Evolutionary conservation across 2,797 vertebrate genomes (phyloP).

Genomic region (Garrulus glandarius): DNA sequence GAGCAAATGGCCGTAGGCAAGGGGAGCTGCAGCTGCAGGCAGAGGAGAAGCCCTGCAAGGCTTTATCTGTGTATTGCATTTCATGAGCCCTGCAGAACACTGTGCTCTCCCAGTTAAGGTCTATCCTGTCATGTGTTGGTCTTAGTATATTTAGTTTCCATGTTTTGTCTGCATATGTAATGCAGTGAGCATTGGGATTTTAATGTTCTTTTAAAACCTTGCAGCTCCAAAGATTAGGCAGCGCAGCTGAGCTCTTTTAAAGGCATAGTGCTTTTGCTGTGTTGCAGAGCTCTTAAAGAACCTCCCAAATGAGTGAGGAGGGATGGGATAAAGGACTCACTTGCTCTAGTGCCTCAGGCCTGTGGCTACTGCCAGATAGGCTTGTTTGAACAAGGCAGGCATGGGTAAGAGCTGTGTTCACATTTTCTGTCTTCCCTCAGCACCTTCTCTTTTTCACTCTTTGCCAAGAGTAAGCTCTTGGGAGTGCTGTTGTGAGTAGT

Average conservation of each 20-base stretch:
- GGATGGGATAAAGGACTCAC: not conserved
- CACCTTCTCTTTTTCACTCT: not conserved
- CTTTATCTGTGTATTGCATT: not conserved
- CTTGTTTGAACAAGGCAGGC: slow-evolving; percentile 9
- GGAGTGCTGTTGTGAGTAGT: not conserved
- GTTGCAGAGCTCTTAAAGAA: not conserved
- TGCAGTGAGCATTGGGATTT: not conserved
- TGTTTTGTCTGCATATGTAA: not conserved
- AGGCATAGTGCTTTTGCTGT: not conserved
- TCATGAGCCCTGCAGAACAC: not conserved
- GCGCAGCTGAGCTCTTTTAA: not conserved
- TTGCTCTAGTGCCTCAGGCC: not conserved
- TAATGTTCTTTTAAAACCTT: not conserved
- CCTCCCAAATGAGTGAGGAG: not conserved
- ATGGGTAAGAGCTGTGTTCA: not conserved
- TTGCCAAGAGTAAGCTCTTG: slow-evolving; percentile 3
- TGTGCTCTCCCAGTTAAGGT: not conserved
- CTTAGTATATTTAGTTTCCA: not conserved
- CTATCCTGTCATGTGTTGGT: not conserved
- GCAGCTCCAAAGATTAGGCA: not conserved
- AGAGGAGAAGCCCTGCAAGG: not conserved
- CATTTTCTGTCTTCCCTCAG: not conserved
- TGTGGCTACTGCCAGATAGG: not conserved
- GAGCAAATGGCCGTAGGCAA: not conserved
- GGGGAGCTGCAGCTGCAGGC: not conserved